A percentile compares a stretch with the other conserved stretches of the same genome.
Conservation (phyloP, 64 coral and sea anemone genomes). For the Astreopora myriophthalma region DNA sequence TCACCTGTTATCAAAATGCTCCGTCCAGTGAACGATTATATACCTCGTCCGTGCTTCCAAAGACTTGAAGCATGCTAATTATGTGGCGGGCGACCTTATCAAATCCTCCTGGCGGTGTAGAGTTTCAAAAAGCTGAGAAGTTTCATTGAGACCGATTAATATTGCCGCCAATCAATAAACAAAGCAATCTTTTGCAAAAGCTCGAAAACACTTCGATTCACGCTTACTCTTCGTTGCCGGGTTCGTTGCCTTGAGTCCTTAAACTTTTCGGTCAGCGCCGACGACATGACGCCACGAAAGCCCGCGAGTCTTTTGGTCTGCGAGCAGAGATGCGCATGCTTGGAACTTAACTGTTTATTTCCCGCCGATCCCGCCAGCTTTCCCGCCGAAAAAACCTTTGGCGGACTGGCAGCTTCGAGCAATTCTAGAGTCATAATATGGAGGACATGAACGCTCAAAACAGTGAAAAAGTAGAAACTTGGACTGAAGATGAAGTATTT, state of each 20-base stretch:
- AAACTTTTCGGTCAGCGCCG: background rate
- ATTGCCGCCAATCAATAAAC: background rate
- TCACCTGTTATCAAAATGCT: conserved; percentile 10
- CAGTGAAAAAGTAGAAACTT: background rate
- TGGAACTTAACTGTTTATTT: background rate
- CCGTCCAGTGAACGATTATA: background rate
- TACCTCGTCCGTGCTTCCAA: background rate
- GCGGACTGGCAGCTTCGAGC: background rate
- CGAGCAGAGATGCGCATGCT: background rate
- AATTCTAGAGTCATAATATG: background rate
- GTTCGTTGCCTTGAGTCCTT: background rate
- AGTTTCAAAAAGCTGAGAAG: background rate
- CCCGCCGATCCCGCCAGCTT: background rate
- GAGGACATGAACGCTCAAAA: background rate
- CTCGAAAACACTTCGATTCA: background rate
- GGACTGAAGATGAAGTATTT: background rate
- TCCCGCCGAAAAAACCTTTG: background rate
- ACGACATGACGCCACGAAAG: background rate
- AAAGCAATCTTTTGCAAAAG: background rate
- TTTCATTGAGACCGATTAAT: background rate
- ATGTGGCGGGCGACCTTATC: background rate
- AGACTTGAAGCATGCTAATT: background rate
- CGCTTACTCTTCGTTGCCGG: background rate
- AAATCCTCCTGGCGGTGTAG: conserved; percentile 4
- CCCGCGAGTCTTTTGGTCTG: background rate